A percentile compares a stretch with the other conserved stretches of the same genome.
phyloP scores from a whole-genome alignment of 2,113 vertebrate species.

The Podarcis raffonei region DNA sequence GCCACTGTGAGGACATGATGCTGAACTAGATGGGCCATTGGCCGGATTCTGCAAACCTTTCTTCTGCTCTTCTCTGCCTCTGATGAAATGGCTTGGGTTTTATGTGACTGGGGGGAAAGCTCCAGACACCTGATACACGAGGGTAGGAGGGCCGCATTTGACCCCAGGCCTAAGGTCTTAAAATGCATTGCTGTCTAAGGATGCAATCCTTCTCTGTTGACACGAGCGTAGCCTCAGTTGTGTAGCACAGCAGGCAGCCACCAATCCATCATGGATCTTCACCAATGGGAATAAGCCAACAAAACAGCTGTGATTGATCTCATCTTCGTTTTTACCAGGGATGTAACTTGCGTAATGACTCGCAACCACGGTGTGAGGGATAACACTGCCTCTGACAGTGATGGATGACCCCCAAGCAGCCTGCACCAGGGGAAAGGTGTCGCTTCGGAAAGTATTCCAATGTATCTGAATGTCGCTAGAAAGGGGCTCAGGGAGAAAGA shows the following conservation, averaged over 20 bases:
- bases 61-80: too few species aligned
- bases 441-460: background rate
- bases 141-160: too few species aligned
- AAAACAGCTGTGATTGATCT: background rate
- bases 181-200: background rate
- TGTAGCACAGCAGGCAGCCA: background rate
- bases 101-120: too few species aligned
- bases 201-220: background rate
- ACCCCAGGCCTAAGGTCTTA: too few species aligned
- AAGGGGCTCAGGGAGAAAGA: rapidly evolving
- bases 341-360: rapidly evolving
- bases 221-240: background rate
- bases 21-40: too few species aligned
- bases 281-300: rapidly evolving
- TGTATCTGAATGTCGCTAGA: background rate
- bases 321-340: constrained; percentile 6
- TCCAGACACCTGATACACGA: too few species aligned
- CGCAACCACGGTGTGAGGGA: rapidly evolving
- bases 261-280: constrained; percentile 12
- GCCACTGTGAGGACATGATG: too few species aligned
- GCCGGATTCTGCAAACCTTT: too few species aligned
- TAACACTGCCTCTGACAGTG: background rate
- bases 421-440: background rate
- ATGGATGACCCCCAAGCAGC: background rate
- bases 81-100: too few species aligned